phyloP scores from a whole-genome alignment of 1,140 invertebrate species.

The Samia ricini region DNA sequence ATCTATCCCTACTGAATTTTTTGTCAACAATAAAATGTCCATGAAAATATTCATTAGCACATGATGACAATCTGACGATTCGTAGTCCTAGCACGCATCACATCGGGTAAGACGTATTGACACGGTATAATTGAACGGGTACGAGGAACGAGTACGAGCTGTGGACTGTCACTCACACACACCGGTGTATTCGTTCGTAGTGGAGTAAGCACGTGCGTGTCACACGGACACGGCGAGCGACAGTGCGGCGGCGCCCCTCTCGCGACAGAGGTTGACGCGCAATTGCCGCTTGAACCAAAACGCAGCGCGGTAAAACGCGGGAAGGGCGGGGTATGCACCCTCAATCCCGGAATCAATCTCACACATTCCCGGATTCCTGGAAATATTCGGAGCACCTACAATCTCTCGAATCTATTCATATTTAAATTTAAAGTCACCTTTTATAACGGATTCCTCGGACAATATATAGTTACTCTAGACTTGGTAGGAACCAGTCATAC shows the following conservation, averaged over 20 bases:
- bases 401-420: not conserved
- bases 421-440: no score
- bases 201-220: slow-evolving; percentile 36
- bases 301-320: slow-evolving; percentile 28
- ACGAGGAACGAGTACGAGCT: not conserved
- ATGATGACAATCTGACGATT: slow-evolving; percentile 44
- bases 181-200: slow-evolving; percentile 30
- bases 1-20: not conserved
- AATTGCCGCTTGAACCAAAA: slow-evolving; percentile 46
- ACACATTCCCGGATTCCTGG: slow-evolving; percentile 32
- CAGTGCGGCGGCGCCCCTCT: slow-evolving; percentile 45
- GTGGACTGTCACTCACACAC: slow-evolving; percentile 48
- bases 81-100: slow-evolving; percentile 58
- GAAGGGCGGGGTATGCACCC: slow-evolving; percentile 56
- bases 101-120: slow-evolving; percentile 45
- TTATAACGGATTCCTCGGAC: no score
- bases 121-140: slow-evolving; percentile 47
- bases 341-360: slow-evolving; percentile 58
- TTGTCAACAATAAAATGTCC: slow-evolving; percentile 49
- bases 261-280: slow-evolving; percentile 66
- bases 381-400: slow-evolving; percentile 25
- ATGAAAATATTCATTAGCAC: slow-evolving; percentile 53
- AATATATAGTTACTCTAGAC: no score
- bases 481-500: no score
- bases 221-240: slow-evolving; percentile 29